Conservation (phyloP, 2,797 vertebrate genomes). For the Echeneis naucrates region DNA sequence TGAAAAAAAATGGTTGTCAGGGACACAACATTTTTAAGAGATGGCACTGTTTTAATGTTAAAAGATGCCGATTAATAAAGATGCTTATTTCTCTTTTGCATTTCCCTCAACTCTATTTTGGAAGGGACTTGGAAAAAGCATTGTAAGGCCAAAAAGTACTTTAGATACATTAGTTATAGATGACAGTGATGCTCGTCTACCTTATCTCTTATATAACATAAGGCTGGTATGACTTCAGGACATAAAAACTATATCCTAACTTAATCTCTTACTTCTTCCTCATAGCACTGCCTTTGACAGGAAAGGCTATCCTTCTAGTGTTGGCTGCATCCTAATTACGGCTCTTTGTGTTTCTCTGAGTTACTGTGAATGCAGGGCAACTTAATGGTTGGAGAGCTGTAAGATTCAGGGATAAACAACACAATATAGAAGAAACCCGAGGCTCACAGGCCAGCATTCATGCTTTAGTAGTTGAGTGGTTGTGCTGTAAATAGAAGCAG, state of each 20-base stretch:
- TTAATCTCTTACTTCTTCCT: constrained; percentile 48
- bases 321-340: constrained; percentile 42
- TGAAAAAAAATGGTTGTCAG: constrained; percentile 3
- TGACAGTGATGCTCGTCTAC: constrained; percentile 14
- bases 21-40: constrained; percentile 11
- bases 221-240: constrained; percentile 44
- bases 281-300: constrained; percentile 52
- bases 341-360: constrained; percentile 52
- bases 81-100: neutral
- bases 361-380: constrained; percentile 38
- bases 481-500: constrained; percentile 62
- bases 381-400: constrained; percentile 40
- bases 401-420: constrained; percentile 23
- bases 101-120: neutral
- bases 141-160: neutral
- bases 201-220: constrained; percentile 3
- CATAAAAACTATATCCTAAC: constrained; percentile 20
- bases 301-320: constrained; percentile 12
- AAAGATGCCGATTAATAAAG: neutral
- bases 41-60: constrained; percentile 10
- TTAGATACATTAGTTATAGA: neutral
- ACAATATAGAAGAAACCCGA: constrained; percentile 42
- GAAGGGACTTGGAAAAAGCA: neutral
- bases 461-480: constrained; percentile 48
- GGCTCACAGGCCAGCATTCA: constrained; percentile 43